These are phyloP conservation scores for Forficula auricularia DNA, from an alignment of 1,140 invertebrate genomes.

Conservation along the genomic window DNA sequence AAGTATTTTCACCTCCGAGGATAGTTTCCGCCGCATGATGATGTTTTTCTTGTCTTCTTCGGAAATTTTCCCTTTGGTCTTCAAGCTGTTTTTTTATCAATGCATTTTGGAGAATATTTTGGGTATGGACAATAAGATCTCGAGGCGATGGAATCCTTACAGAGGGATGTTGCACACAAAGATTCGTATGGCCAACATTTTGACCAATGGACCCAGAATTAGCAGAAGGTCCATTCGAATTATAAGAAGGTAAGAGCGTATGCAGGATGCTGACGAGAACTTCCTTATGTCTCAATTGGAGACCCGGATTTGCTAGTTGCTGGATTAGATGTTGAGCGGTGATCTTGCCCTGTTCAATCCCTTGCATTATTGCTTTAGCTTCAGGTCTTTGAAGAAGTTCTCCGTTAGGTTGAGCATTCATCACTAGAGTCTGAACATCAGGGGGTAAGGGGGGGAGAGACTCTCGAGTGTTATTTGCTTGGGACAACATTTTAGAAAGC, in stretches of 20 bases:
- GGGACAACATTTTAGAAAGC: conserved; percentile 25
- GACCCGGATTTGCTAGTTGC: conserved; percentile 49
- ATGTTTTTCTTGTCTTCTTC: conserved; percentile 54
- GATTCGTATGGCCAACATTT: too few relatives aligned
- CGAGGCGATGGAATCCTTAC: conserved; percentile 62
- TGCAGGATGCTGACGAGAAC: conserved; percentile 49
- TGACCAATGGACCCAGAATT: background rate
- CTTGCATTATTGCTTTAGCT: conserved; percentile 51
- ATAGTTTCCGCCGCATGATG: conserved; percentile 7
- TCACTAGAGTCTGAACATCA: conserved; percentile 34
- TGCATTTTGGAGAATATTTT: conserved; percentile 64
- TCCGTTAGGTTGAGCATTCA: conserved; percentile 28
- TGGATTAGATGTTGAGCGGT: conserved; percentile 52
- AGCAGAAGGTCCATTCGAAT: background rate
- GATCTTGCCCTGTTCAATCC: conserved; percentile 51
- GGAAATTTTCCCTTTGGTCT: conserved; percentile 64
- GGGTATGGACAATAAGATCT: conserved; percentile 62
- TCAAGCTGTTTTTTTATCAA: conserved; percentile 72
- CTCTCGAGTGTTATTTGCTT: too few relatives aligned
- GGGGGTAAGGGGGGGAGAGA: conserved; percentile 29
- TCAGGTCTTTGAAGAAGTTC: conserved; percentile 51
- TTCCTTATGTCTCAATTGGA: conserved; percentile 51
- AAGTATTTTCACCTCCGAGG: background rate
- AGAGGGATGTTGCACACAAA: background rate
- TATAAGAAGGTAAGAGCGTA: conserved; percentile 9